These are phyloP conservation scores for Tetraneura akinire DNA, from an alignment of 1,140 invertebrate species.

Conservation along the genomic window DNA sequence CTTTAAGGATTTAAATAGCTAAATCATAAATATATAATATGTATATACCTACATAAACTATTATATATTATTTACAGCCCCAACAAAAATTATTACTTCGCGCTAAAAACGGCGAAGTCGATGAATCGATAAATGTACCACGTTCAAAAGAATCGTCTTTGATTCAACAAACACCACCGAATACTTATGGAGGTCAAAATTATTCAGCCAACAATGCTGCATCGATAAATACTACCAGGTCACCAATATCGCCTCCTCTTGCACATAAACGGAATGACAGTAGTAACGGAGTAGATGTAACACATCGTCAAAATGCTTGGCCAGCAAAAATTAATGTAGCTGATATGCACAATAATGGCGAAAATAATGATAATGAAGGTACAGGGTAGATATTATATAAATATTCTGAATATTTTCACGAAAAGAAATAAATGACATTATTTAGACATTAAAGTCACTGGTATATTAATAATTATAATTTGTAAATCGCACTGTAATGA, in stretches of 20 bases:
- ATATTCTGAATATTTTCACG: no score
- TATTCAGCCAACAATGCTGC: conserved; percentile 11
- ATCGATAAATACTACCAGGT: not conserved
- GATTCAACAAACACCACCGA: conserved; percentile 21
- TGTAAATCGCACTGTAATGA: no score
- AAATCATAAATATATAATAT: no score
- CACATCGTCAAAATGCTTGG: conserved; percentile 15
- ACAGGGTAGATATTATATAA: no score
- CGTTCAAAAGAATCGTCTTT: not conserved
- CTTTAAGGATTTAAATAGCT: no score
- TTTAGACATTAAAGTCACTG: no score
- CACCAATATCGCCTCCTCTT: not conserved
- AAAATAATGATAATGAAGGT: conserved; percentile 21
- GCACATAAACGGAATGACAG: not conserved
- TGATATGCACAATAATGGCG: not conserved
- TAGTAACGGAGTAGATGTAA: not conserved
- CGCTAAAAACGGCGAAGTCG: not conserved
- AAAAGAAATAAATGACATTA: no score
- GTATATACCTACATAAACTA: no score
- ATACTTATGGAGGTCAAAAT: conserved; percentile 10
- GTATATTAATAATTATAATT: no score
- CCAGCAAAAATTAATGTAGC: not conserved
- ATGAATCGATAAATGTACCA: not conserved
- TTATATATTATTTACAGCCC: not conserved
- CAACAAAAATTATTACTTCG: conserved; percentile 25